phyloP scores from a whole-genome alignment of 2,888 invertebrate genomes.

The Ectropis crepuscularia region DNA sequence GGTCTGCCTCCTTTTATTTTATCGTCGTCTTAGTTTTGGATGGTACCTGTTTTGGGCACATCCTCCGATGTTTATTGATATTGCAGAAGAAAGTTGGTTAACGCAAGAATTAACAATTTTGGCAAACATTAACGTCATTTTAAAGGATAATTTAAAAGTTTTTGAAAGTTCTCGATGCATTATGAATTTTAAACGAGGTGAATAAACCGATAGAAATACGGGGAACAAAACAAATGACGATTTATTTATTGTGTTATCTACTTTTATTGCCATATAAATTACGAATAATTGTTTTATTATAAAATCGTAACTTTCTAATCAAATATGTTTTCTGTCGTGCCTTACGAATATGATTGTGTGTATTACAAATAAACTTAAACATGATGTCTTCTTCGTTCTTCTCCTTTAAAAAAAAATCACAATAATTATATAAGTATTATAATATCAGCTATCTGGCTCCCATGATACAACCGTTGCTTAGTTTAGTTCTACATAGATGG shows the following conservation, averaged over 20 bases:
- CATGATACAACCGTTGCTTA: too few species aligned
- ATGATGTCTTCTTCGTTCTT: too few species aligned
- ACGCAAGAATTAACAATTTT: slow-evolving; percentile 11
- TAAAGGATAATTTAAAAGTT: slow-evolving; percentile 4
- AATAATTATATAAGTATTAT: too few species aligned
- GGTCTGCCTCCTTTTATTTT: not conserved
- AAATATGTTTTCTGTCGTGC: not conserved
- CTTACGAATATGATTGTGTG: not conserved
- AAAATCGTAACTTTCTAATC: not conserved
- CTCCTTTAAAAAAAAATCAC: not conserved
- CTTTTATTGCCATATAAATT: slow-evolving; percentile 15
- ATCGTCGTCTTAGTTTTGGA: slow-evolving; percentile 8
- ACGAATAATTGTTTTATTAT: slow-evolving; percentile 4
- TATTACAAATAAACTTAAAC: not conserved
- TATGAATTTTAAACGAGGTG: slow-evolving; percentile 24
- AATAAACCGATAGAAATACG: slow-evolving; percentile 2
- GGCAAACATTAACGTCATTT: not conserved
- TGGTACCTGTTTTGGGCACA: slow-evolving; percentile 8
- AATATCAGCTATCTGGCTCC: too few species aligned
- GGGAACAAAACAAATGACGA: not conserved
- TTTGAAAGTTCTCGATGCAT: slow-evolving; percentile 14
- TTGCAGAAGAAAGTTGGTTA: slow-evolving; percentile 23
- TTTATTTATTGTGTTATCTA: slow-evolving; percentile 10
- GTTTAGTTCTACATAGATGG: too few species aligned
- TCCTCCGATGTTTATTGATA: slow-evolving; percentile 23